phyloP scores from a whole-genome alignment of 2,797 vertebrate genomes.

The Cichlasoma orientale region DNA sequence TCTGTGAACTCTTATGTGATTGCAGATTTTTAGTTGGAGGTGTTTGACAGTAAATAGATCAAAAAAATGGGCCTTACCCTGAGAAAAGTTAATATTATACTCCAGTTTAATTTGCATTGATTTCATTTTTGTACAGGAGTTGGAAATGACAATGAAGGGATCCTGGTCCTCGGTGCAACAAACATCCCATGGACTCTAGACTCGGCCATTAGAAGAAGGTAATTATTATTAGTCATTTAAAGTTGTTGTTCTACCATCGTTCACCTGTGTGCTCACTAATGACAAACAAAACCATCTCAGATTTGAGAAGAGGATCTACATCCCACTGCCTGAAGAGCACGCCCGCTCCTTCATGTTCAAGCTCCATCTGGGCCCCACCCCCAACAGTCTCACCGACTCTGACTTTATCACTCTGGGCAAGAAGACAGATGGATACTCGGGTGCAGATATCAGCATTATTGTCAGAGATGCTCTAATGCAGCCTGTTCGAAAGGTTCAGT shows the following conservation, averaged over 20 bases:
- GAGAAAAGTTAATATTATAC: background rate
- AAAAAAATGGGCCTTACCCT: background rate
- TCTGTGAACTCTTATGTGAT: background rate
- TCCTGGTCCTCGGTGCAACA: constrained; percentile 98
- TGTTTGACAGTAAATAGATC: background rate
- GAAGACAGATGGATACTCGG: constrained; percentile 92
- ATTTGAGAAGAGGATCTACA: constrained; percentile 99
- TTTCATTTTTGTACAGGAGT: constrained; percentile 82
- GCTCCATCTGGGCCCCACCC: constrained; percentile 91
- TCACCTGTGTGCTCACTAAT: constrained; percentile 30
- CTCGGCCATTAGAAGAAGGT: constrained; percentile 98
- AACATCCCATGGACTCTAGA: constrained; percentile 99
- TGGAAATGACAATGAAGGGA: constrained; percentile 95
- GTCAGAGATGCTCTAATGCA: constrained; percentile 99
- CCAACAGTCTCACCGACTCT: constrained; percentile 83
- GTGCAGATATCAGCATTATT: constrained; percentile 94
- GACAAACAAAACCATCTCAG: constrained; percentile 67
- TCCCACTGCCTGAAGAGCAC: constrained; percentile 94
- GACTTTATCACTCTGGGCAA: constrained; percentile 90
- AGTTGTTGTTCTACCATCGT: background rate
- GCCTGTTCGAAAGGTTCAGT: constrained; percentile 96
- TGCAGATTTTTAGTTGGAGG: background rate
- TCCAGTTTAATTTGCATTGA: background rate
- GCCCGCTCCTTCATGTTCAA: constrained; percentile 95
- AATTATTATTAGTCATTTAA: constrained; percentile 13